These are phyloP conservation scores for Apolygus lucorum DNA, from an alignment of 1,140 invertebrate genomes.

Conservation along the genomic window DNA sequence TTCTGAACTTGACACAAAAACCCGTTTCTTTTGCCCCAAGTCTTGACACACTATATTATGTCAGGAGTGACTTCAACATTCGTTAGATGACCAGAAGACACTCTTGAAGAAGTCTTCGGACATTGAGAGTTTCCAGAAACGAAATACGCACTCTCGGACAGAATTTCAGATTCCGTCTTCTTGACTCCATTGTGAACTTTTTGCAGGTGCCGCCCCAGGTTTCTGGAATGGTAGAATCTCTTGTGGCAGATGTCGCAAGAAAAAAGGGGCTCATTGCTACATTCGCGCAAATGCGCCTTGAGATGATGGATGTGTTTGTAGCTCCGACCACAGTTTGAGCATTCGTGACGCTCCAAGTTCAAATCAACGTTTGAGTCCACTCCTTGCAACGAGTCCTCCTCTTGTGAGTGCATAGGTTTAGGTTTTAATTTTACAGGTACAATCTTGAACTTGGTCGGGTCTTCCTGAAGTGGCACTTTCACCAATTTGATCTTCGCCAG, in stretches of 20 bases:
- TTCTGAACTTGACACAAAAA: too few species aligned
- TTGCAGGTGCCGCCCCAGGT: conserved; percentile 29
- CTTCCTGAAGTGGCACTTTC: not conserved
- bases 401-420: too few species aligned
- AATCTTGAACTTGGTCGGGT: not conserved
- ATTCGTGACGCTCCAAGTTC: conserved; percentile 26
- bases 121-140: too few species aligned
- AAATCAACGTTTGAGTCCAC: not conserved
- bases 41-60: too few species aligned
- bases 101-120: too few species aligned
- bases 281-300: conserved; percentile 32
- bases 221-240: conserved; percentile 27
- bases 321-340: conserved; percentile 31
- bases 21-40: too few species aligned
- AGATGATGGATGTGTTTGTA: conserved; percentile 34
- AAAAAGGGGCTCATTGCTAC: conserved; percentile 32
- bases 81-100: too few species aligned
- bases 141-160: too few species aligned
- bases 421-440: too few species aligned
- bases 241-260: conserved; percentile 37
- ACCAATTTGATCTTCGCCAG: not conserved
- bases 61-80: too few species aligned
- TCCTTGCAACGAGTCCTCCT: not conserved
- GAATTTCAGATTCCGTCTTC: too few species aligned
- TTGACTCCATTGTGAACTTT: too few species aligned